Percentiles rank a stretch among this genome's conserved stretches.
phyloP scores from a whole-genome alignment of 2,113 vertebrate species.

The Spea bombifrons region DNA sequence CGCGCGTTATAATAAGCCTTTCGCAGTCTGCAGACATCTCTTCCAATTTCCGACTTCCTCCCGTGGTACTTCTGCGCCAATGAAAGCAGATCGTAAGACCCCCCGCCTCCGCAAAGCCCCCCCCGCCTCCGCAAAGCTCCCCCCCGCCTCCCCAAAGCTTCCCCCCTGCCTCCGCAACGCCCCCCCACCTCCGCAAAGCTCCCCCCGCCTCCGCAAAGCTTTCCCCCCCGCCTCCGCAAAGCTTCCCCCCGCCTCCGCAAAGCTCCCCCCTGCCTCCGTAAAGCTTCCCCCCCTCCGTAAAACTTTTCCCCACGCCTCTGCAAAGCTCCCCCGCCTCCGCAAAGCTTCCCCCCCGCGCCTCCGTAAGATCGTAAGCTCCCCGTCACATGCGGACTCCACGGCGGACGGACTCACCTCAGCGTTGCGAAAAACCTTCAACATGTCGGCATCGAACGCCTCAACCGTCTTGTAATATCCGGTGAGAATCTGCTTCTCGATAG shows the following conservation, averaged over 20 bases:
- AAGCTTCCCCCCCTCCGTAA: too few relatives aligned
- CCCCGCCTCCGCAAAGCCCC: neutral
- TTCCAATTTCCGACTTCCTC: slow-evolving; percentile 86
- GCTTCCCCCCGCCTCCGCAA: too few relatives aligned
- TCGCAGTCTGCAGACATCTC: slow-evolving; percentile 87
- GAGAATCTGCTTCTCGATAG: slow-evolving; percentile 95
- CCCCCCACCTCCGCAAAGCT: too few relatives aligned
- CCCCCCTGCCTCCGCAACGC: too few relatives aligned
- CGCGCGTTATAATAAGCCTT: slow-evolving; percentile 93
- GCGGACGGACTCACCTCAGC: slow-evolving; percentile 80
- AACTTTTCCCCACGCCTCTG: too few relatives aligned
- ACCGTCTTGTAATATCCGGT: slow-evolving; percentile 94
- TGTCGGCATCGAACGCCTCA: slow-evolving; percentile 94
- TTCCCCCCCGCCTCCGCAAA: too few relatives aligned
- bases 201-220: too few relatives aligned
- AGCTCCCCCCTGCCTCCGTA: neutral
- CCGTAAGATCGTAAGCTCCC: too few relatives aligned
- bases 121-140: too few relatives aligned
- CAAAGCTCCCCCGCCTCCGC: neutral
- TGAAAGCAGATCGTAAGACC: neutral
- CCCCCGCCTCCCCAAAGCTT: too few relatives aligned
- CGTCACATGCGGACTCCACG: neutral
- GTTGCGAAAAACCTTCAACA: slow-evolving; percentile 98
- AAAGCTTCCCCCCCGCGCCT: too few relatives aligned
- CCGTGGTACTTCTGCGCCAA: slow-evolving; percentile 88